Percentiles rank a stretch among this genome's conserved stretches.
Evolutionary conservation across 37 sponge, comb jelly and placozoan genomes (phyloP).

Genomic region (Ephydatia muelleri): DNA sequence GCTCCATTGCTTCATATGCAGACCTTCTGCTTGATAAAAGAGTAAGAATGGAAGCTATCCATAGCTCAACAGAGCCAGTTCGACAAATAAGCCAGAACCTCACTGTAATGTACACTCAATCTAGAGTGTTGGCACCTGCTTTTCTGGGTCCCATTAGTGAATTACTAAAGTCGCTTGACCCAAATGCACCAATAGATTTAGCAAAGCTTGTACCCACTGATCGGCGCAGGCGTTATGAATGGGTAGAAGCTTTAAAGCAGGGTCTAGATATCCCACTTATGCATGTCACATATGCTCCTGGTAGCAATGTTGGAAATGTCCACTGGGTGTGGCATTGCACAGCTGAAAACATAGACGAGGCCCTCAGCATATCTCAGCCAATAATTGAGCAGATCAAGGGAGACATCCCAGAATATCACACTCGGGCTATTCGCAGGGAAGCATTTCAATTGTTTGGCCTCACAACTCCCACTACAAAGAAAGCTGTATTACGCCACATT

Average conservation of each 20-base stretch:
- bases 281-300: slow-evolving; percentile 28
- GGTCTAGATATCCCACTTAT: slow-evolving; percentile 30
- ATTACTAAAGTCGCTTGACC: neutral
- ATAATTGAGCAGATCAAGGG: slow-evolving; percentile 20
- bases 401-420: slow-evolving; percentile 35
- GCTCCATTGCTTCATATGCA: slow-evolving; percentile 35
- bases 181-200: neutral
- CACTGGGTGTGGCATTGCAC: slow-evolving; percentile 36
- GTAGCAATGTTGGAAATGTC: slow-evolving; percentile 29
- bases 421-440: slow-evolving; percentile 42
- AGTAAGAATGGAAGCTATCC: slow-evolving; percentile 21
- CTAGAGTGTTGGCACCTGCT: neutral
- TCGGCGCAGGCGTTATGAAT: slow-evolving; percentile 22
- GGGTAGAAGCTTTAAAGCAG: slow-evolving; percentile 21
- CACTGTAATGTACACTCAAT: neutral
- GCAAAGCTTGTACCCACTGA: slow-evolving; percentile 18
- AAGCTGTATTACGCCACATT: slow-evolving; percentile 21
- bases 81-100: neutral
- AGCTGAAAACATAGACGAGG: slow-evolving; percentile 30
- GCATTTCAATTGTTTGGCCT: slow-evolving; percentile 45
- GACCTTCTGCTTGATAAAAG: slow-evolving; percentile 38
- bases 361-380: slow-evolving; percentile 4
- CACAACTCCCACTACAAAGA: slow-evolving; percentile 18
- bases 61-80: slow-evolving; percentile 22
- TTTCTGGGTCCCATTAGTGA: neutral